Percentiles rank a stretch among this genome's conserved stretches.
phyloP scores from a whole-genome alignment of 2,888 invertebrate genomes.

The Yponomeuta malinellus region DNA sequence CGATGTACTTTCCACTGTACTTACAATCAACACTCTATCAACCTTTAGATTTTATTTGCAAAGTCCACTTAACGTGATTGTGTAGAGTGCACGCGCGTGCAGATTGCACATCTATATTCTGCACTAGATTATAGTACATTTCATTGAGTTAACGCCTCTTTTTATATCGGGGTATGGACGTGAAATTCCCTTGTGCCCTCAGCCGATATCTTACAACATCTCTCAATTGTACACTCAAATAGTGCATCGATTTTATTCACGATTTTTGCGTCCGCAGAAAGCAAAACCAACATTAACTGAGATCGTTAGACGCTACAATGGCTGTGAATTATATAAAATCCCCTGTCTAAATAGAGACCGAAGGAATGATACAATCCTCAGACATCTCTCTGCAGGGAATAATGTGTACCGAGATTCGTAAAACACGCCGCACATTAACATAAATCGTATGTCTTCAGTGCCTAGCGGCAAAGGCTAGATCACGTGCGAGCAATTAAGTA shows the following conservation, averaged over 20 bases:
- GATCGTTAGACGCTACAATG: neutral
- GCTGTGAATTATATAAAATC: neutral
- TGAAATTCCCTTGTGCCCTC: too few relatives aligned
- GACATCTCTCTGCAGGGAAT: neutral
- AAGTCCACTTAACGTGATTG: too few relatives aligned
- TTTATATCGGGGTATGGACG: too few relatives aligned
- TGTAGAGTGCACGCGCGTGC: too few relatives aligned
- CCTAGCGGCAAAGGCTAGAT: neutral
- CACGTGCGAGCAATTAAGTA: neutral
- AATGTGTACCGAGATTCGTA: neutral
- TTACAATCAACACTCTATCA: too few relatives aligned
- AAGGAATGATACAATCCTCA: neutral
- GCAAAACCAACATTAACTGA: neutral
- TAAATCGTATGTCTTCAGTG: neutral
- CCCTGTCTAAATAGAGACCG: neutral
- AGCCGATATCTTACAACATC: too few relatives aligned
- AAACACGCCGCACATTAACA: neutral
- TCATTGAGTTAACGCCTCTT: too few relatives aligned
- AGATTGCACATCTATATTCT: too few relatives aligned
- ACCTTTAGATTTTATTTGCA: too few relatives aligned
- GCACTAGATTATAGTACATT: too few relatives aligned
- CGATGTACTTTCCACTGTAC: too few relatives aligned
- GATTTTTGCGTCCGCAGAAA: neutral
- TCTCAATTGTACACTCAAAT: too few relatives aligned
- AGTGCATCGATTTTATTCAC: neutral